Evolutionary conservation across 37 sponge, comb jelly and placozoan species (phyloP).

Genomic region (Hormiphora californensis): DNA sequence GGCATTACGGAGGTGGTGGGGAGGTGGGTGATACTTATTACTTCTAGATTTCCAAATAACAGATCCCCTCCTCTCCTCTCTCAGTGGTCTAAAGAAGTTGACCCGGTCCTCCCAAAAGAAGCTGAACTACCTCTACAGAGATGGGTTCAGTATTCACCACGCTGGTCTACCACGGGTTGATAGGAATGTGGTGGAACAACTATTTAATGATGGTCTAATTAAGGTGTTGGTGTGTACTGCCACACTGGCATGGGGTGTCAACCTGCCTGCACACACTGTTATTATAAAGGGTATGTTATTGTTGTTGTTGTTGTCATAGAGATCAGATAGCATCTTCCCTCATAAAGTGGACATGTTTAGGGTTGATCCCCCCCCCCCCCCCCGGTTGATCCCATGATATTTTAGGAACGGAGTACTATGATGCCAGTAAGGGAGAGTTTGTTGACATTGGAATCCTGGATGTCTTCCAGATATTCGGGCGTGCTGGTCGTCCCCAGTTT

Average conservation of each 20-base stretch:
- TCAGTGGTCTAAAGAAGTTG: constrained; percentile 60
- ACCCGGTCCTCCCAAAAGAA: constrained; percentile 73
- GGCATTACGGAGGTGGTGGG: too few species aligned
- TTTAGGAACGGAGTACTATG: constrained; percentile 85
- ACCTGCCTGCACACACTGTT: constrained; percentile 93
- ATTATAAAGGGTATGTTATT: constrained; percentile 82
- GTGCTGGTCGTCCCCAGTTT: constrained; percentile 96
- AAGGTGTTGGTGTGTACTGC: constrained; percentile 93
- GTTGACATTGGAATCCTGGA: constrained; percentile 95
- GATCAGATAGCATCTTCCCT: neutral
- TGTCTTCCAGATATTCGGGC: constrained; percentile 95
- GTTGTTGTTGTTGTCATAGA: neutral
- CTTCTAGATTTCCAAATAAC: too few species aligned
- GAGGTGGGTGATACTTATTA: too few species aligned
- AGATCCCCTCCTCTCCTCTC: neutral
- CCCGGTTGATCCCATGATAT: neutral
- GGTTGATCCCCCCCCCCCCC: neutral
- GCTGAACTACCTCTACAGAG: constrained; percentile 75
- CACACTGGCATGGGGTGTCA: constrained; percentile 98
- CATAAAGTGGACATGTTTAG: neutral
- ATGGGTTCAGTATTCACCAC: constrained; percentile 93
- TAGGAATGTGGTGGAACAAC: constrained; percentile 83
- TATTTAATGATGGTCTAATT: constrained; percentile 78
- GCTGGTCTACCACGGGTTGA: constrained; percentile 93
- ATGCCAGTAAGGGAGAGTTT: constrained; percentile 89